Percentiles rank a stretch among this genome's conserved stretches.
These are phyloP conservation scores for Nasonovia ribisnigri DNA, from an alignment of 2,888 invertebrate genomes.

Conservation along the genomic window DNA sequence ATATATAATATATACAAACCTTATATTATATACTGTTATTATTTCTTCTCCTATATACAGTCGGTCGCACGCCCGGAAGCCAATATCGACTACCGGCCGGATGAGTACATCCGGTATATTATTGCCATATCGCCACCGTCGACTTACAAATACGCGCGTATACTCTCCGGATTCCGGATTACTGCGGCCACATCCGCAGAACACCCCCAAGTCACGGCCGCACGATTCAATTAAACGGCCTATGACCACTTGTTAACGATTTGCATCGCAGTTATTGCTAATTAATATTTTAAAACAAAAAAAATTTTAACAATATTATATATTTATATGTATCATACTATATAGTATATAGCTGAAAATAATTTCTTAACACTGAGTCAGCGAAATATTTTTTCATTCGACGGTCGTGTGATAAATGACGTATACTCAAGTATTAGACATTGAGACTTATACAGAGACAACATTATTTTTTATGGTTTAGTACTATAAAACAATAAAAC, in stretches of 20 bases:
- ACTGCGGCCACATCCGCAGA: neutral
- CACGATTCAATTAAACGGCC: neutral
- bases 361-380: neutral
- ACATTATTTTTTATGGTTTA: neutral
- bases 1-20: neutral
- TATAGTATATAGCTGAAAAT: neutral
- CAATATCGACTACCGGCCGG: conserved; percentile 44
- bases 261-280: neutral
- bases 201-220: neutral
- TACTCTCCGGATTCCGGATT: neutral
- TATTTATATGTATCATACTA: neutral
- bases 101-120: neutral
- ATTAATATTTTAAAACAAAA: neutral
- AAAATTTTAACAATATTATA: too few species aligned
- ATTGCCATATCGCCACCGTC: neutral
- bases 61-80: conserved; percentile 18
- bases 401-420: neutral
- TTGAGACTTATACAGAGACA: neutral
- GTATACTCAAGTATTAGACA: neutral
- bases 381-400: neutral
- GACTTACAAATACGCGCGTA: conserved; percentile 2
- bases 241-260: neutral
- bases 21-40: conserved; percentile 44
- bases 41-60: neutral
- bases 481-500: neutral